phyloP scores from a whole-genome alignment of 2,888 invertebrate species.

The Erannis defoliaria region DNA sequence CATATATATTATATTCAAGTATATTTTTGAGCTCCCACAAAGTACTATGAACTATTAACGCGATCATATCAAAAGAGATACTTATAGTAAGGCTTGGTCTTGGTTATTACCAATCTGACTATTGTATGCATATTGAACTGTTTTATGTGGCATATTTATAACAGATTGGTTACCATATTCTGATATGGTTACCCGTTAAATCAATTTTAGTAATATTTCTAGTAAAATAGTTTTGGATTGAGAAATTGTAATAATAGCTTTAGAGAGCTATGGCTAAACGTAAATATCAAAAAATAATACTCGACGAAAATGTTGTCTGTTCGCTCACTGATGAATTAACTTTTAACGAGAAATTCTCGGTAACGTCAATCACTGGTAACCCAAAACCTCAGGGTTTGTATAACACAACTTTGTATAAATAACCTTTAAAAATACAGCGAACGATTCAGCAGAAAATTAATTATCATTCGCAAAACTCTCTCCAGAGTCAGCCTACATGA shows the following conservation, averaged over 20 bases:
- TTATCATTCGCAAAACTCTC: conserved; percentile 75
- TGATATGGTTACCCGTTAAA: not conserved
- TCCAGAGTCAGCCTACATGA: conserved; percentile 75
- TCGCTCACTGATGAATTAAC: conserved; percentile 17
- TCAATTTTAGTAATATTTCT: not conserved
- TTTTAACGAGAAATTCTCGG: conserved; percentile 31
- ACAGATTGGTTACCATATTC: too few species aligned
- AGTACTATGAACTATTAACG: not conserved
- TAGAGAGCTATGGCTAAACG: not conserved
- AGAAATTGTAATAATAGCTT: too few species aligned
- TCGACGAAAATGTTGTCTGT: not conserved
- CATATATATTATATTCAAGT: not conserved
- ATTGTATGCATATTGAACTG: too few species aligned
- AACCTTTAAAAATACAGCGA: conserved; percentile 56
- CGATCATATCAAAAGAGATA: not conserved
- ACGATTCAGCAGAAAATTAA: conserved; percentile 70
- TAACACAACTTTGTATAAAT: conserved; percentile 65
- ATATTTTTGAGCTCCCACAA: not conserved
- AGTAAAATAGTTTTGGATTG: too few species aligned
- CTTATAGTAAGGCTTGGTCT: not conserved
- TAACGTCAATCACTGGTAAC: conserved; percentile 35
- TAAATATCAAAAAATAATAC: not conserved
- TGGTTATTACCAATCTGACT: too few species aligned
- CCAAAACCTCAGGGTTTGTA: conserved; percentile 52
- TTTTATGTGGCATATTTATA: too few species aligned